Evolutionary conservation across 2,113 vertebrate genomes (phyloP), one percentile per base, ranked within the genome.

Genomic region (Epinephelus moara): DNA sequence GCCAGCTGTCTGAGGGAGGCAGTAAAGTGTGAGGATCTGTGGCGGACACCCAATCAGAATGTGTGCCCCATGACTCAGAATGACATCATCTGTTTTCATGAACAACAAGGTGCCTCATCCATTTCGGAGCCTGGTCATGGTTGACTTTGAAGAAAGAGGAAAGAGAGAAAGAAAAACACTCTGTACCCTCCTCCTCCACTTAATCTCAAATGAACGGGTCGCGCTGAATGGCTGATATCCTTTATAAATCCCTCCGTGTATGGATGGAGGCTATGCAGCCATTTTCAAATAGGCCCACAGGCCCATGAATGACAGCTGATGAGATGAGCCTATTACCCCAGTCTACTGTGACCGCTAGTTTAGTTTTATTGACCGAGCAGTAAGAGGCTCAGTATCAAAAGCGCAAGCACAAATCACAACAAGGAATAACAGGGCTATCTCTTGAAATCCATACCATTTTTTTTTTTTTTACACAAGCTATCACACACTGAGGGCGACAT

Each of bases 1-100:
- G 84, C 89, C 90, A 93, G 85, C 88, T 92, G 90, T 87, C 87
- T 82, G 85, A 91, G 70, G 84, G 77, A 88, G 86, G 84, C 75
- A 70, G 78, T 85, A 68, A 89, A 85, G 88, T 40, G 49, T 63
- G 79, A 85, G 59, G 50, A 88, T 86, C 73, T 75, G 74, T 85
- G 81, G 80, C 74, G 9, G 27, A 37, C 30, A 45, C 70, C 81
- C 81, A 75, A 83, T 86, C 88, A 75, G 83, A 86, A 81, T 81
- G 75, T 75, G 81, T 68, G 72, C 85, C 77, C 70, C 59, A 21
- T 92, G 91, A 94, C 88, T 93, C 89, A 93, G 74, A 75, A 85
- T 90, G 85, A 88, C 88, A 89, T 93, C 85, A 86, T 86, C 53
- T 64, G 68, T 85, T 89, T 87, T 82, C 76, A 66, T 72, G 75